Conservation (phyloP, 2,888 invertebrate genomes). For the Erebia aethiops region DNA sequence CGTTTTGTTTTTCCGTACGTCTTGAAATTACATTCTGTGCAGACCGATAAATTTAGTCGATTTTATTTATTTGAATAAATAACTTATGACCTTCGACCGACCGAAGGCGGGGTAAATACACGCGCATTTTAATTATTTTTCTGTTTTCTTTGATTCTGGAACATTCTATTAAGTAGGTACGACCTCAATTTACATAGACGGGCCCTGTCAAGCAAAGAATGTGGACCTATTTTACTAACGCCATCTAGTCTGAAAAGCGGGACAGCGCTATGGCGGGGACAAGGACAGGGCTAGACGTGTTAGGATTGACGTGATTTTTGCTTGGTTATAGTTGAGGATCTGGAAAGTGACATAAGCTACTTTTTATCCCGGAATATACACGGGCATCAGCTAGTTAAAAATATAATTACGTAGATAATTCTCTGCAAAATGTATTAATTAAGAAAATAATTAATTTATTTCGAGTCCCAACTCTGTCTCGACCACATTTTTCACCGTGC, state of each 20-base stretch:
- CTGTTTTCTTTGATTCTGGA: background rate
- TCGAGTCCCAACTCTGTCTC: background rate
- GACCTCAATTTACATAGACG: too few relatives aligned
- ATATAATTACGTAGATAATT: background rate
- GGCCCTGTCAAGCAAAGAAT: too few relatives aligned
- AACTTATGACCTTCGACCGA: background rate
- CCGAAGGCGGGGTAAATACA: background rate
- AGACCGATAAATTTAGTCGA: conserved; percentile 4
- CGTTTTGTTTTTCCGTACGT: conserved; percentile 12
- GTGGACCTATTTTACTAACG: too few relatives aligned
- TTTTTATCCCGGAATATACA: background rate
- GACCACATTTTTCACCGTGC: background rate
- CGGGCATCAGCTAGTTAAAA: background rate
- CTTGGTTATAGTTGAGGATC: too few relatives aligned
- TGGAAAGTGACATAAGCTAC: too few relatives aligned
- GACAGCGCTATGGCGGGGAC: too few relatives aligned
- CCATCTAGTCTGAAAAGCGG: too few relatives aligned
- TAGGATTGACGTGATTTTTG: too few relatives aligned
- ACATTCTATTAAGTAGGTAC: too few relatives aligned
- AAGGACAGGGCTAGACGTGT: too few relatives aligned
- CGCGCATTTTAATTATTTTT: background rate
- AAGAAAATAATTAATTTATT: background rate
- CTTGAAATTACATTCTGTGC: conserved; percentile 12
- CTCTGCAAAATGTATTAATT: background rate
- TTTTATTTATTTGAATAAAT: conserved; percentile 9